Base-by-base conservation (phyloP, 1,140 invertebrate species). In the Catajapyx aquilonaris region DNA sequence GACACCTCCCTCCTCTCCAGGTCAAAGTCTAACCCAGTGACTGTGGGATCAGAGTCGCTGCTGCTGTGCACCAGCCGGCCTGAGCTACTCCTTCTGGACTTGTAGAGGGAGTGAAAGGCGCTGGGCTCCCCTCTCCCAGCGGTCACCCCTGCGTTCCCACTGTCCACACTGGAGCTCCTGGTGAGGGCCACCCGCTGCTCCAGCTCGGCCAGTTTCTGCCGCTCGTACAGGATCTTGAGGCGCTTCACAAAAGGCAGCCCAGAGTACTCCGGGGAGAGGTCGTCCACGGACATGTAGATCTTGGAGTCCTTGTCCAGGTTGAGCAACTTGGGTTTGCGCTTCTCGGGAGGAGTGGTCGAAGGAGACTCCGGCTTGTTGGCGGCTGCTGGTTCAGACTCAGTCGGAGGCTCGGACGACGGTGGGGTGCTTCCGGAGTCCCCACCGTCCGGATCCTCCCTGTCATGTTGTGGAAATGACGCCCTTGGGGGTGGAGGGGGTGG, bases 241-340 rank as follows among this genome's bases (percentile, higher is more conserved):
- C 81, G 81, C 56, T 85, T 85, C 2, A 86, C 80, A 48, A 85
- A 86, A 0, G 81, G 80, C 33, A 86, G 51, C n/a, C 77, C 74
- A 20, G 76, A 73, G 44, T 84, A 85, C 50, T 86, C 81, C 0
- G 81, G 81, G n/a, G 78, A 83, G 10, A 86, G 54, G 52, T 86
- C 81, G 47, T 84, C 80, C 3, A 85, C 75, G 7, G 80, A 83
- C 33, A 65, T 64, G 50, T 83, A 83, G 52, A 65, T 69, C 53
- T 76, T 76, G 1, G 62, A 66, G 25, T 40, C 23, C 60, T 60
- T 48, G 50, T 61, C 39, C 3, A 48, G 33, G 15, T 52, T 54
- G 0, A 46, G 19, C 19, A 34, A 34, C 13, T 34, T 34, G n/a
- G 33, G 33, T 16, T 13, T 34, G 16, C 3, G 13, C 5, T 11